A percentile compares a stretch with the other conserved stretches of the same genome.
These are phyloP conservation scores for Callospermophilus lateralis DNA, from an alignment of 2,113 vertebrate genomes.

Conservation along the genomic window DNA sequence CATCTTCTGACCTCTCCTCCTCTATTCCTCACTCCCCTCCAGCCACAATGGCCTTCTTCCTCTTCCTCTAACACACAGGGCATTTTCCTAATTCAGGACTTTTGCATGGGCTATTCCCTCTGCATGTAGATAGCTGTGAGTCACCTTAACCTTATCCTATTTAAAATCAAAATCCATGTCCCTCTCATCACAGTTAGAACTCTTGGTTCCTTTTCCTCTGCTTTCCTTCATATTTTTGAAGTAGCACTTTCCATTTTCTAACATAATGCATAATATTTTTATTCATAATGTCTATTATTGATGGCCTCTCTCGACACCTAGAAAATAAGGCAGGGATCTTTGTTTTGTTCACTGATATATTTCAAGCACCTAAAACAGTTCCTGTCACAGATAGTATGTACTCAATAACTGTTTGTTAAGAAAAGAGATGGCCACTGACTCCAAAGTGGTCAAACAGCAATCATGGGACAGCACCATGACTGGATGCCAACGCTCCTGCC, in stretches of 20 bases:
- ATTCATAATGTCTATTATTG: background rate
- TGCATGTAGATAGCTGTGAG: background rate
- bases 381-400: background rate
- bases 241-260: background rate
- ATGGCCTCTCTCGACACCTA: background rate
- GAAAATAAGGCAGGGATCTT: background rate
- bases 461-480: background rate
- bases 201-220: background rate
- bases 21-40: background rate
- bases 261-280: background rate
- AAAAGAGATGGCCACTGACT: background rate
- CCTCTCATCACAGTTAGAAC: background rate
- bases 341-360: background rate
- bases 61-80: background rate
- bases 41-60: background rate
- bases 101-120: background rate
- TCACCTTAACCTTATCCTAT: background rate
- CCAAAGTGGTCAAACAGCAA: background rate
- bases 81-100: background rate
- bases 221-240: background rate
- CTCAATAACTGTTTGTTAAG: background rate
- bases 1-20: background rate
- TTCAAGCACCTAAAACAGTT: background rate
- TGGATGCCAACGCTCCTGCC: background rate
- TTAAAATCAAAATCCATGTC: background rate